Conservation (phyloP, 2,888 invertebrate genomes). For the Hecatera dysodea region DNA sequence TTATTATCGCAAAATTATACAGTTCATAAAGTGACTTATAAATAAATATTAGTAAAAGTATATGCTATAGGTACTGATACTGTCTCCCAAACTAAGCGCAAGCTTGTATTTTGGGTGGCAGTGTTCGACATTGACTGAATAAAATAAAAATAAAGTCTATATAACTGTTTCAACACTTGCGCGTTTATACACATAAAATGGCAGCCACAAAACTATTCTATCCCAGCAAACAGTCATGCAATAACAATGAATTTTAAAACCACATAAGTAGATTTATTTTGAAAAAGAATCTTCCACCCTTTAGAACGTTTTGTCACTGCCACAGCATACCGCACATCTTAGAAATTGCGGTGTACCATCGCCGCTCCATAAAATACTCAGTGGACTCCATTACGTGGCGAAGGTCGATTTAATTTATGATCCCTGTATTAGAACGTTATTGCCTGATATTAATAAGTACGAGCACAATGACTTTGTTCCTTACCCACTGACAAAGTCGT, state of each 20-base stretch:
- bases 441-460: slow-evolving; percentile 65
- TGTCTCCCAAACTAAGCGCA: no score
- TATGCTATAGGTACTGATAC: no score
- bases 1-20: no score
- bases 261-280: neutral
- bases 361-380: slow-evolving; percentile 56
- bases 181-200: neutral
- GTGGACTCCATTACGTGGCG: slow-evolving; percentile 69
- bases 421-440: slow-evolving; percentile 79
- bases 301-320: slow-evolving; percentile 16
- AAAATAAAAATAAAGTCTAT: no score
- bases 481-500: neutral
- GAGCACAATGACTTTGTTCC: slow-evolving; percentile 38
- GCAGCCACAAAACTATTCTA: no score
- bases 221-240: neutral
- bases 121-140: no score
- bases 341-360: slow-evolving; percentile 49
- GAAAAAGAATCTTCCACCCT: neutral
- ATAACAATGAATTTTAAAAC: slow-evolving; percentile 14
- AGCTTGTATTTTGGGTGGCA: no score
- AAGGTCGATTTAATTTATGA: slow-evolving; percentile 87
- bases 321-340: slow-evolving; percentile 9
- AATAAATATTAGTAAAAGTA: no score
- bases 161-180: no score
- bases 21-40: no score